Evolutionary conservation across 2,888 invertebrate genomes (phyloP), one percentile per base, ranked within the genome.

Genomic region (Drosophila infuscata): DNA sequence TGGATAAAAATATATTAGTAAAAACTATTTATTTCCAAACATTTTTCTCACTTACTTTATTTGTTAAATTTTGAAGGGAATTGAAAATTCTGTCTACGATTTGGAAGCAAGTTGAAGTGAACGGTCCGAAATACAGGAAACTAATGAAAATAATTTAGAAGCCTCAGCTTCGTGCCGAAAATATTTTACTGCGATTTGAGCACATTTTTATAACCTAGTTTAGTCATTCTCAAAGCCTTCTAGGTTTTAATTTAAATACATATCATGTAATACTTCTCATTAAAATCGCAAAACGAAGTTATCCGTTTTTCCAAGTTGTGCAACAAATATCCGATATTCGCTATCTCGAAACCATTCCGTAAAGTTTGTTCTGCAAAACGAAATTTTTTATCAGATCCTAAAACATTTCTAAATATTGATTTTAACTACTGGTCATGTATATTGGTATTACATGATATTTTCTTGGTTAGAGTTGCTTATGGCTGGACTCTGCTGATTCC

Each of bases 31-130:
- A 15, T 46, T 25, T 29, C 0, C 41, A 0, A 49, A 36, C 17
- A 25, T 20, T 25, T 43, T 35, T 32, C 3, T n/a, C 17, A 72
- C 86, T 83, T 59, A 79, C 74, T 52, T 68, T 70, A 63, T 72
- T 72, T 59, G 63, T 70, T 75, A 32, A 73, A 61, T 68, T 66
- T 76, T 61, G 48, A 58, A 56, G 46, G 64, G 58, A 68, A 68
- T 59, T 46, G 51, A 2, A 7, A 73, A 78, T 65, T 73, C 69
- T 46, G 33, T 51, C 57, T 53, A 33, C 53, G 80, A 68, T 78
- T 76, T 90, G 51, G 81, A 78, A 67, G 69, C 78, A 36, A 76
- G 85, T 74, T 82, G 81, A 90, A 88, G 83, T 70, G 69, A 73
- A 72, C 56, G 62, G 78, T 75, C 76, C 77, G 77, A 84, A 77